Base-by-base conservation (phyloP, 2,113 vertebrate species). In the Rana temporaria region DNA sequence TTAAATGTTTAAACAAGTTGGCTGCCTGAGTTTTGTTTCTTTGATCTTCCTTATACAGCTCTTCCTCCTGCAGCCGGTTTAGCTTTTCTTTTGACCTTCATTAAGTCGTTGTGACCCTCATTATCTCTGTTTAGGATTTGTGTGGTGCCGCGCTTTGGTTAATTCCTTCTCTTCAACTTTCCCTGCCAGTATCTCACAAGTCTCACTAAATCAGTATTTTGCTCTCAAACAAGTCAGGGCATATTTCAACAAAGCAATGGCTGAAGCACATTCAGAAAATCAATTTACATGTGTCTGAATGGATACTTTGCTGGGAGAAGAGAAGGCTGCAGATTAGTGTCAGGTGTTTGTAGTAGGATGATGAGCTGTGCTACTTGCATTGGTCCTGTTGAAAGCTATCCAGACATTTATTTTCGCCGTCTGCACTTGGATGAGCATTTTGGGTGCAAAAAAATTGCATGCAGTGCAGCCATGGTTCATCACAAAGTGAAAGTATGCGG, bases 121-220 rank as follows among this genome's bases (percentile, higher is more conserved):
- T 79, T 79, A 67, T 53, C 77, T 78, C 24, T 79, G 30, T 56
- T 79, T 79, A 32, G 77, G 77, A 79, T 79, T 79, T 79, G 77
- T 66, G 62, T 22, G 52, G 12, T 16, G 64, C 63, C 38, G 77
- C 42, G 52, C 53, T 79, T 26, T n/a, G 32, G 24, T 59, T 74
- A 74, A 74, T 74, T 74, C 71, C 55, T 74, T 56, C 59, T 56
- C 68, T 74, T 59, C 57, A 74, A 56, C 71, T 22, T 74, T 74
- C 71, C 30, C 26, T 74, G 55, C 53, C 3, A 59, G 26, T 34
- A 59, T 59, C 55, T 74, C 71, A 14, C 14, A 17, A 59, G 52
- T 34, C 55, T 74, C 55, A 8, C 12, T 24, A 74, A 30, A 74
- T 59, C 55, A 32, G 24, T 19, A 53, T 72, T 72, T 30, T 56